These are phyloP conservation scores for Gadus macrocephalus DNA, from an alignment of 2,113 vertebrate species.

Conservation along the genomic window DNA sequence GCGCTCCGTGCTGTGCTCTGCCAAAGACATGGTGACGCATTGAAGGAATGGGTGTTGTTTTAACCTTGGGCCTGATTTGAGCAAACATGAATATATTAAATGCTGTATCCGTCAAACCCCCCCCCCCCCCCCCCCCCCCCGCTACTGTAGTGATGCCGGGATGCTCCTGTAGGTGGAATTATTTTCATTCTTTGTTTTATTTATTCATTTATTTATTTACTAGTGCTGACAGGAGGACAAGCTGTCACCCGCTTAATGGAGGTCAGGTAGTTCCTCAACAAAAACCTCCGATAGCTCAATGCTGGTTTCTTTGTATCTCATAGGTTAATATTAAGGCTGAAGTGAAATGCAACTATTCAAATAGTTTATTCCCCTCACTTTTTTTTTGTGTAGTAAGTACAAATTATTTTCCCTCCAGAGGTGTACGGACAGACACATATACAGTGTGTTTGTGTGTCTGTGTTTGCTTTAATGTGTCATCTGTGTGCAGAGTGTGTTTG, in stretches of 20 bases:
- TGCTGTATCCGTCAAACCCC: constrained; percentile 46
- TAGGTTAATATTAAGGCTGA: too few species aligned
- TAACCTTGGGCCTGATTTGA: constrained; percentile 75
- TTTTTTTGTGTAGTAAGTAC: too few species aligned
- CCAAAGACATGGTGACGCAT: constrained; percentile 64
- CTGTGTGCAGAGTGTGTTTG: too few species aligned
- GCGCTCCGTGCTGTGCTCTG: constrained; percentile 54
- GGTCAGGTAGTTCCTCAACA: constrained; percentile 43
- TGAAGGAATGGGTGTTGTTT: constrained; percentile 70
- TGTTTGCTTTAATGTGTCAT: constrained; percentile 23
- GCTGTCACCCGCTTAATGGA: constrained; percentile 55
- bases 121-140: constrained; percentile 8
- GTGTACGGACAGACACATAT: not conserved
- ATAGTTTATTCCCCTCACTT: too few species aligned
- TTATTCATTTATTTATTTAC: constrained; percentile 6
- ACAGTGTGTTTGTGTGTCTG: constrained; percentile 5
- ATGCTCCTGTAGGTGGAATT: constrained; percentile 52
- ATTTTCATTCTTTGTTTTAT: constrained; percentile 50
- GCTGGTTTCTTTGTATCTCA: too few species aligned
- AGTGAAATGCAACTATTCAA: too few species aligned
- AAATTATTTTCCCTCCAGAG: too few species aligned
- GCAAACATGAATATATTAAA: constrained; percentile 72
- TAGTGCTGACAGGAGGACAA: constrained; percentile 13
- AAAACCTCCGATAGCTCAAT: too few species aligned
- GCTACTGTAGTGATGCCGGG: constrained; percentile 47